A percentile compares a stretch with the other conserved stretches of the same genome.
Evolutionary conservation across 2,113 vertebrate genomes (phyloP).

Genomic region (Falco punctatus): DNA sequence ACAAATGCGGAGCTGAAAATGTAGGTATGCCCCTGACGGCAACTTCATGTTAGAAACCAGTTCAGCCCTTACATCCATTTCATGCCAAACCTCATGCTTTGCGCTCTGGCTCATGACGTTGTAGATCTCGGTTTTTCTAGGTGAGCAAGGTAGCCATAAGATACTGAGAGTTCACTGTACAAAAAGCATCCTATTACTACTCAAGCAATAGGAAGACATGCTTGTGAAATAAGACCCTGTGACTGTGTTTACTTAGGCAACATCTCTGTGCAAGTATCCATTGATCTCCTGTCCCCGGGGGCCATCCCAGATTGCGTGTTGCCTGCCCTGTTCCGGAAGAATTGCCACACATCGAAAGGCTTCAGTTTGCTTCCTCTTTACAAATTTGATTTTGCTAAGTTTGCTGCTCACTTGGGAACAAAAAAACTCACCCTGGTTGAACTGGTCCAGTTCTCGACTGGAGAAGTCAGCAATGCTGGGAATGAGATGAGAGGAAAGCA

Average conservation of each 20-base stretch:
- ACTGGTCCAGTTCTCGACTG: not conserved
- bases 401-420: not conserved
- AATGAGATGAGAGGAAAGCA: not conserved
- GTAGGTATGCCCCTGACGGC: too few species aligned
- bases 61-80: not conserved
- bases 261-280: not conserved
- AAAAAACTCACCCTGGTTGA: not conserved
- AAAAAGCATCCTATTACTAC: not conserved
- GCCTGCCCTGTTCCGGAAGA: conserved; percentile 24
- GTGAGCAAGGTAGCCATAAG: not conserved
- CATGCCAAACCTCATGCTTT: not conserved
- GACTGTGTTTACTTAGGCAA: conserved; percentile 56
- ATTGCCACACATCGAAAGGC: conserved; percentile 35
- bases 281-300: conserved; percentile 17
- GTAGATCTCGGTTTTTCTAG: not conserved
- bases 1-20: not conserved
- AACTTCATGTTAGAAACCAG: not conserved
- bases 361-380: conserved; percentile 51
- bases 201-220: not conserved
- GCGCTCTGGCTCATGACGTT: not conserved
- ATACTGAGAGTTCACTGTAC: not conserved
- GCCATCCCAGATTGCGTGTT: not conserved
- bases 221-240: conserved; percentile 24
- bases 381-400: not conserved
- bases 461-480: not conserved